These are phyloP conservation scores for Hypsibius dujardini DNA, from an alignment of 1,140 invertebrate genomes.

Conservation along the genomic window DNA sequence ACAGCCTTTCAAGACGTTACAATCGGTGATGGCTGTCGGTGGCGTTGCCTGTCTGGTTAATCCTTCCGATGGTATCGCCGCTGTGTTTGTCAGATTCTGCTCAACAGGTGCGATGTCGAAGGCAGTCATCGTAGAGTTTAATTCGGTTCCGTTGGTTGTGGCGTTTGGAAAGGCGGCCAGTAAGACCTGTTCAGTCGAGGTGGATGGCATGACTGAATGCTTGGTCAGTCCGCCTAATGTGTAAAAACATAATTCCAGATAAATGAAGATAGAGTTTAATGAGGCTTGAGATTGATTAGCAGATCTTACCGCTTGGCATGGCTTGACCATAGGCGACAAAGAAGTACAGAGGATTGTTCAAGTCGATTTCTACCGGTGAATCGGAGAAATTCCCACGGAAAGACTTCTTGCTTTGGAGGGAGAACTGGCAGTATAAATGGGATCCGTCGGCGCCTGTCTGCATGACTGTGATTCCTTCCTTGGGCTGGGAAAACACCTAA, in stretches of 20 bases:
- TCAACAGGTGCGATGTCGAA: background rate
- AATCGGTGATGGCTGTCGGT: background rate
- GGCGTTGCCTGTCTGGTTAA: background rate
- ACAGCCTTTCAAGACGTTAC: background rate
- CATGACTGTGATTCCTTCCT: background rate
- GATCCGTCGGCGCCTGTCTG: background rate
- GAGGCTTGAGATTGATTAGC: too few relatives aligned
- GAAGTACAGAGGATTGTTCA: background rate
- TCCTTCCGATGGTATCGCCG: background rate
- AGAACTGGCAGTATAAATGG: constrained; percentile 6
- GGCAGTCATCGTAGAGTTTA: too few relatives aligned
- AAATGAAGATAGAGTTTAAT: background rate
- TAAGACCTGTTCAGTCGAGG: constrained; percentile 40
- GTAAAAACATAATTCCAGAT: background rate
- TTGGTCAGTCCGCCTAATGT: constrained; percentile 31
- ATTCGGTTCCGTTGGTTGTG: too few relatives aligned
- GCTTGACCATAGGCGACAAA: background rate
- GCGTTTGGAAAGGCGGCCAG: constrained; percentile 36
- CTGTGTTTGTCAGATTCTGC: background rate
- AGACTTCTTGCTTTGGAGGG: background rate
- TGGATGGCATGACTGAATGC: constrained; percentile 41
- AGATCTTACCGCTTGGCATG: background rate
- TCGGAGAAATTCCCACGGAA: background rate
- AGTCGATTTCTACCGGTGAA: constrained; percentile 5
- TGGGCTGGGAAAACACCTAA: background rate